Base-by-base conservation (phyloP, 2,888 invertebrate genomes). In the Ferdinandea cuprea region DNA sequence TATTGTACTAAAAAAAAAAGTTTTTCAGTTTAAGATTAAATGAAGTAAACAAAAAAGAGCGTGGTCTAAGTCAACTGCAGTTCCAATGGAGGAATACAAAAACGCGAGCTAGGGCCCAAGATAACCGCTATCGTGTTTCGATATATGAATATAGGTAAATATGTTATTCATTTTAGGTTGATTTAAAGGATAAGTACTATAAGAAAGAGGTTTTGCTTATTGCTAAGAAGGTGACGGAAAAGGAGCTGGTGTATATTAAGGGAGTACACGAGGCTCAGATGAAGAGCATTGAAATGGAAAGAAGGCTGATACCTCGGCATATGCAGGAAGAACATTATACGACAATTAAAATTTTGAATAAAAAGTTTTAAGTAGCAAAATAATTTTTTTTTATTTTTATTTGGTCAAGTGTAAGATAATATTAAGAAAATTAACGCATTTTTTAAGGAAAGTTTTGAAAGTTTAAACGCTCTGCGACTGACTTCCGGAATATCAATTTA, bases 21-120 rank as follows among this genome's bases (percentile, higher is more conserved):
- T 25, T 30, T 30, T 30, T 0, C 4, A n/a, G n/a, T n/a, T n/a
- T n/a, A n/a, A 48, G 48, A 48, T 48, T 48, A 6, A 48, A 48
- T 25, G 9, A 9, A 21, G 19, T 9, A 8, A 48, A 48, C n/a
- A 19, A 48, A 21, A 19, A 6, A 25, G 3, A 48, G 21, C 19
- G 48, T 1, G 25, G 9, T 9, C 48, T 48, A 4, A 48, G 6
- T 3, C 48, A n/a, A n/a, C n/a, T n/a, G n/a, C 48, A 48, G 19
- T 48, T 48, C 25, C 19, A 48, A 48, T 48, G 48, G 48, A 48
- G 48, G 2, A 48, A 48, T n/a, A 19, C 48, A 17, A 48, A 48
- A 48, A 21, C 21, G 9, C 19, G 48, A 9, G 9, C 21, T n/a
- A 48, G 21, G 25, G 21, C 21, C 1, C 48, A 48, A 21, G 48